Evolutionary conservation across 2,113 vertebrate genomes (phyloP), one percentile per base, ranked within the genome.

Genomic region (Carlito syrichta): DNA sequence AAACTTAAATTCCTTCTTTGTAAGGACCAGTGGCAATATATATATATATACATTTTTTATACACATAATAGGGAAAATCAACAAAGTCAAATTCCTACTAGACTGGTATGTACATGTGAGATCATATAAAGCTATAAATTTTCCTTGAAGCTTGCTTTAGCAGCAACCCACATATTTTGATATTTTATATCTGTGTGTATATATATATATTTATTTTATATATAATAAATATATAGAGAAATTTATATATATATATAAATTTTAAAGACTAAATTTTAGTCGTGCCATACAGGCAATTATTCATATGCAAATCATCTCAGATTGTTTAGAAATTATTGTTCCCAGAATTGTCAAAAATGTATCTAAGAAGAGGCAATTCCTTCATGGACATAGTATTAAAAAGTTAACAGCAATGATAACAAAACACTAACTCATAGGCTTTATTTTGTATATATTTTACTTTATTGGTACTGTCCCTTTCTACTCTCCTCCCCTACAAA

Each of bases 371-470:
- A 96, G 11, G 90, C 38, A 68, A 96, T 52, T 43, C 63, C 96
- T 98, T 98, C 87, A 96, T 68, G 83, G 85, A 97, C 98, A 96
- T 96, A 97, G 97, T 97, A 89, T 95, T 95, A 79, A 94, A 95
- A 98, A 97, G 71, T 71, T 4, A 95, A 63, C 94, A 96, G 94
- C 84, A 94, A 90, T 78, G 94, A 93, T 97, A 95, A 97, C 97
- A 78, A 96, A 82, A 35, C 66, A 71, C 20, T 71, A 40, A 71
- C 68, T 71, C 45, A 32, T 58, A 91, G 86, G 83, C 22, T 86
- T 71, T 71, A 71, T 77, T 81, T 66, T 60, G 19, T 79, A 38
- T 50, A 40, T 38, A 58, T 82, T 91, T 91, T 73, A 35, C 14
- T 81, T 58, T 81, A 50, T 88, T 71, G 35, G 32, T 40, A 69